Evolutionary conservation across 2,797 vertebrate species (phyloP), one percentile per base, ranked within the genome.

Genomic region (Enteromius mattozi): DNA sequence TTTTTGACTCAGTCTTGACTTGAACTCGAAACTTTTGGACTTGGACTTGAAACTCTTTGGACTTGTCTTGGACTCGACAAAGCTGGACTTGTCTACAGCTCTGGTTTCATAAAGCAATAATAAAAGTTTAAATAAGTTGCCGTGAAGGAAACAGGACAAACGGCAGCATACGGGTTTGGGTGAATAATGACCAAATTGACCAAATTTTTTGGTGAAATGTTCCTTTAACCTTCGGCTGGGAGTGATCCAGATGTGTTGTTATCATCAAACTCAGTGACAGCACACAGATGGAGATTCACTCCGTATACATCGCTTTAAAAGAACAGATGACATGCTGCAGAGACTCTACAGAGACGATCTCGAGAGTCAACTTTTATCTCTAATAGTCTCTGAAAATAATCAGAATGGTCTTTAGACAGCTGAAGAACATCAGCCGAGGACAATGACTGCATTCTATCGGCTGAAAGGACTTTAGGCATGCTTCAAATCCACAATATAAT

Each of bases 331-430:
- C 30, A 40, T 24, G 7, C 13, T 68, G 9, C 47, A 80, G 27
- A 49, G 59, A 40, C 17, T 65, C 40, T 30, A 30, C 45, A 45
- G 35, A 78, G 16, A 45, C 6, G 7, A 9, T 80, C 49, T 75
- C 30, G 13, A 4, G 27, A 74, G 19, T 37, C 10, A 24, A 56
- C 33, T 27, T 65, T 68, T 24, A 51, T n/a, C 63, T 68, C 21
- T 24, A 69, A 69, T 37, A 80, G 30, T 40, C 66, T 68, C 21
- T 40, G 21, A 56, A 10, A 42, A 70, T 80, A 45, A 69, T 6
- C 35, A 42, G 24, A 56, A 45, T n/a, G 51, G 17, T 37, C 24
- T 70, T 80, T 59, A 59, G 35, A 71, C 35, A 70, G 33, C 6
- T 21, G 51, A 14, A 80, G 51, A n/a, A 21, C 59, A 42, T 61